Percentiles rank a stretch among this genome's conserved stretches.
Conservation (phyloP, 2,888 invertebrate genomes). For the Morpho achilles region DNA sequence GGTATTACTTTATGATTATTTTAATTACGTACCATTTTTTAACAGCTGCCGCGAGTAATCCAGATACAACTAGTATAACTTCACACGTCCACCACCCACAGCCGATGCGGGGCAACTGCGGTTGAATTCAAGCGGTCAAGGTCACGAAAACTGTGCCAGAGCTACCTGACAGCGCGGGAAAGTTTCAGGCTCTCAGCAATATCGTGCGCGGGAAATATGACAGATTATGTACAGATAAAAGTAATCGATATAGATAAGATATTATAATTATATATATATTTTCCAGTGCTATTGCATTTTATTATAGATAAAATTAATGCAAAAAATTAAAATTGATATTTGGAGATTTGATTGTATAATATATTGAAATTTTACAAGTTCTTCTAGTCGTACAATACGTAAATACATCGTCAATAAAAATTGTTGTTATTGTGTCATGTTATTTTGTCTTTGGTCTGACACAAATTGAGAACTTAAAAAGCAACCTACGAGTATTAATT, state of each 20-base stretch:
- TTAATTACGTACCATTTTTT: slow-evolving; percentile 50
- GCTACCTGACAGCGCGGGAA: slow-evolving; percentile 62
- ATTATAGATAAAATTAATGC: too few species aligned
- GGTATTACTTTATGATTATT: slow-evolving; percentile 33
- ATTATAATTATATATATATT: background rate
- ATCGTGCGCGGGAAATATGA: slow-evolving; percentile 28
- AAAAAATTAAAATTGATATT: too few species aligned
- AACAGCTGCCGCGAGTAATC: slow-evolving; percentile 40
- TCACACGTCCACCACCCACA: slow-evolving; percentile 33
- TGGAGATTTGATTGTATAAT: too few species aligned
- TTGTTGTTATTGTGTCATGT: too few species aligned
- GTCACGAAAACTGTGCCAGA: slow-evolving; percentile 68
- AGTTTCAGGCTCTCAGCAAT: slow-evolving; percentile 26
- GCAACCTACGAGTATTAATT: too few species aligned
- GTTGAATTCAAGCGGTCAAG: slow-evolving; percentile 59
- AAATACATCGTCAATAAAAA: too few species aligned
- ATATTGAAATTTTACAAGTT: too few species aligned
- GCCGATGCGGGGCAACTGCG: slow-evolving; percentile 63
- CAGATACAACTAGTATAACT: slow-evolving; percentile 30
- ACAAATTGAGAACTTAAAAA: too few species aligned
- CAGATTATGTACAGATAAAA: slow-evolving; percentile 5
- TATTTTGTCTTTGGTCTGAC: too few species aligned
- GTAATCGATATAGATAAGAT: background rate
- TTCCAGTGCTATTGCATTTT: background rate
- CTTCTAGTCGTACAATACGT: too few species aligned